Evolutionary conservation across 2,797 vertebrate genomes (phyloP), one percentile per base, ranked within the genome.

Genomic region (Gadopsis bispinosus): DNA sequence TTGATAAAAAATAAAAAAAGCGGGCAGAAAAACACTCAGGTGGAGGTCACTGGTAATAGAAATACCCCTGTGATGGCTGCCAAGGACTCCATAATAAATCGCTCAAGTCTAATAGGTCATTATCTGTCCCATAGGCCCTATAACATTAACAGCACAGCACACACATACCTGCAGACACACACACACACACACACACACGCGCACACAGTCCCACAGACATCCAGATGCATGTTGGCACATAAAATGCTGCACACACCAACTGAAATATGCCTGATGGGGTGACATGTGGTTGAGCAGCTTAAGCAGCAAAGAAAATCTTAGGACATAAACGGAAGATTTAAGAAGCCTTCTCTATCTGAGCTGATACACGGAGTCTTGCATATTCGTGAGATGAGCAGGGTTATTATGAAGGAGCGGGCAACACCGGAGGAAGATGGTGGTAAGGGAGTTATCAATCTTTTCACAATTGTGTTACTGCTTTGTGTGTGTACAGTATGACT

Each of bases 381-480:
- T 88, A 89, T 92, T 92, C 85, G 91, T 91, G 88, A 86, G 80
- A 47, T 26, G 71, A 88, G 72, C 69, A 39, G 79, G 76, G 80
- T 79, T 81, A 84, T 84, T 80, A 86, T 69, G 63, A 73, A 64
- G 77, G 75, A 68, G 87, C 59, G 77, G 47, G 76, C 75, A 79
- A 61, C 12, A 60, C 48, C 48, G 70, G 59, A 81, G 41, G 47
- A 73, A 53, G 59, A 55, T 19, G 56, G 67, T 7, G 4, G 14
- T 4, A n/a, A 62, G 61, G 72, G 64, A 68, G 48, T 64, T 79
- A 71, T 75, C 70, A 85, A 87, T 79, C 72, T 83, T 81, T 73
- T 41, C 37, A 55, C 75, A 81, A 41, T 63, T 63, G 62, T 70
- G 58, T 56, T 33, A 61, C 50, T 48, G 58, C 43, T 59, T 56